Evolutionary conservation across 2,797 vertebrate species (phyloP).

Genomic region (Peromyscus melanophrys): DNA sequence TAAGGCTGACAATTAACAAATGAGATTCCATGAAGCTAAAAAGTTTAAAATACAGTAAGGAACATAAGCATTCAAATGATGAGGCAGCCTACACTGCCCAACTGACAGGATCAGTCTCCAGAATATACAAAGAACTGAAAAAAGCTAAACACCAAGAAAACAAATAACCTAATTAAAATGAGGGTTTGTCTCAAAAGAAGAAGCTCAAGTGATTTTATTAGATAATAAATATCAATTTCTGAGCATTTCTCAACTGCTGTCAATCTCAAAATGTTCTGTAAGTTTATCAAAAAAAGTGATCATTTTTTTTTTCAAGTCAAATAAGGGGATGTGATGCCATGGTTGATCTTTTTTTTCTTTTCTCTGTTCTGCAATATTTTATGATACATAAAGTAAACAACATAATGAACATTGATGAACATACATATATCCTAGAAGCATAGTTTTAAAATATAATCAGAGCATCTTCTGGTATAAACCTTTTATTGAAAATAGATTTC

Average conservation of each 20-base stretch:
- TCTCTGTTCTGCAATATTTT: not conserved
- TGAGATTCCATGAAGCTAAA: not conserved
- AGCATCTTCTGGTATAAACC: too few relatives aligned
- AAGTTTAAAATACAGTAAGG: not conserved
- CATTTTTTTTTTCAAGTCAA: conserved; percentile 29
- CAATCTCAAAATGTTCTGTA: not conserved
- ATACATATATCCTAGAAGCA: not conserved
- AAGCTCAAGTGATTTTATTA: not conserved
- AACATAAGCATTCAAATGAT: not conserved
- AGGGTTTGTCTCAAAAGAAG: not conserved
- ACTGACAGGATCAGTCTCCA: not conserved
- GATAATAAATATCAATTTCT: not conserved
- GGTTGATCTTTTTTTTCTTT: not conserved
- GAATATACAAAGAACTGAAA: not conserved
- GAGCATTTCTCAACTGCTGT: not conserved
- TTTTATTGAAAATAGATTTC: not conserved
- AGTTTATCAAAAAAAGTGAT: not conserved
- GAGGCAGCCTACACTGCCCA: not conserved
- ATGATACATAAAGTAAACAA: not conserved
- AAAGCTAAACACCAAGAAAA: not conserved
- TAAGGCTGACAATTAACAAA: not conserved
- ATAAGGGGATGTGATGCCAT: not conserved
- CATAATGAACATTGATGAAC: not conserved
- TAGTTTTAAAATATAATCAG: not conserved
- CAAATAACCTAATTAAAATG: not conserved